Evolutionary conservation across 2,113 vertebrate genomes (phyloP).

Genomic region (Telmatochromis bifrenatus): DNA sequence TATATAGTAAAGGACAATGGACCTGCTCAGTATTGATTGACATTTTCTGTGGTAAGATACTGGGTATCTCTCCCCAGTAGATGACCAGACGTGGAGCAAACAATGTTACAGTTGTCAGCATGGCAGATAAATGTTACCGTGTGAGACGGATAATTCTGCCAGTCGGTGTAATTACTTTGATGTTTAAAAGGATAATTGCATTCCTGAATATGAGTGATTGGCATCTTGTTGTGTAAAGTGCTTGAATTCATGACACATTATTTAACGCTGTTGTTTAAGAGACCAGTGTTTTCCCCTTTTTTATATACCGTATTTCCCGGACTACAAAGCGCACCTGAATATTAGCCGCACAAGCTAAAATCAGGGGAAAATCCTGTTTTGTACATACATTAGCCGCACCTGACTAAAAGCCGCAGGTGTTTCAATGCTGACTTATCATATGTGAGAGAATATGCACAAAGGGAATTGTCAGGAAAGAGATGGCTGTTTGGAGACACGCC

Average conservation of each 20-base stretch:
- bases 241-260: neutral
- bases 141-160: neutral
- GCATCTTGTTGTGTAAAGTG: neutral
- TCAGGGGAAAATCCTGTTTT: no score
- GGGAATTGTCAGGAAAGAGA: no score
- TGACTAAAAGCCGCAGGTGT: no score
- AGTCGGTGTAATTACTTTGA: neutral
- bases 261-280: neutral
- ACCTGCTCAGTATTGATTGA: neutral
- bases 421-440: no score
- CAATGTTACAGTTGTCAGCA: neutral
- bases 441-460: no score
- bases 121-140: neutral
- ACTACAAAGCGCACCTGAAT: no score
- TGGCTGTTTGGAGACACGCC: no score
- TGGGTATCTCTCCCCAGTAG: neutral
- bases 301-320: rapidly evolving
- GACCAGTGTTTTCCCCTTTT: neutral
- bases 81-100: neutral
- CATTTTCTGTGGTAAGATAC: neutral
- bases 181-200: neutral
- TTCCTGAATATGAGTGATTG: neutral
- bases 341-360: no score
- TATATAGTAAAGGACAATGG: neutral
- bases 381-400: no score